Percentiles rank a stretch among this genome's conserved stretches.
phyloP scores from a whole-genome alignment of 2,113 vertebrate species.

The Clarias macrocephalus region DNA sequence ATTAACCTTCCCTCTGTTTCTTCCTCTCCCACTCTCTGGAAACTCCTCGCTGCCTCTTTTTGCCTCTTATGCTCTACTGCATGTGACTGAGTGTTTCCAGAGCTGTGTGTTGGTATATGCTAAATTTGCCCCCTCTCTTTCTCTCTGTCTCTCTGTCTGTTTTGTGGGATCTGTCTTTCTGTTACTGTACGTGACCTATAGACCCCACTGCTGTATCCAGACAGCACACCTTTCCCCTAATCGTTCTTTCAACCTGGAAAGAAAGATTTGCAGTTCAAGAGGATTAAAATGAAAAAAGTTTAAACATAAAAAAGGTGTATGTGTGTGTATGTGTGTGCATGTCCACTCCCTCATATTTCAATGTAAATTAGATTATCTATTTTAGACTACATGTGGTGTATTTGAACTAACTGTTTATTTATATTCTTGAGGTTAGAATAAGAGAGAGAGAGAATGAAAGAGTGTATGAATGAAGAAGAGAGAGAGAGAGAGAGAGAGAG shows the following conservation, averaged over 20 bases:
- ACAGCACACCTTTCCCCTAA: conserved; percentile 72
- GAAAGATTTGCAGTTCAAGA: conserved; percentile 48
- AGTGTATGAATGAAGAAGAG: conserved; percentile 50
- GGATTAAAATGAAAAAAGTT: conserved; percentile 69
- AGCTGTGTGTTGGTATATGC: conserved; percentile 54
- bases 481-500: conserved; percentile 39
- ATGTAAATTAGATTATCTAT: conserved; percentile 21
- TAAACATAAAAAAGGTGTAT: conserved; percentile 30
- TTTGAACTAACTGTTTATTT: conserved; percentile 32
- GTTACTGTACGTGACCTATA: conserved; percentile 69
- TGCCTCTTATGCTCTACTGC: conserved; percentile 68
- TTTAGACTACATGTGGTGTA: conserved; percentile 16
- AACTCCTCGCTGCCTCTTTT: conserved; percentile 67
- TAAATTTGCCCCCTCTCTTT: conserved; percentile 53
- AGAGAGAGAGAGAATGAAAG: conserved; percentile 25
- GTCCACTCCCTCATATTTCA: conserved; percentile 5
- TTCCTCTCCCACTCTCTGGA: conserved; percentile 61
- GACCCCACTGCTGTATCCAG: conserved; percentile 64
- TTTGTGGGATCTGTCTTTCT: conserved; percentile 52
- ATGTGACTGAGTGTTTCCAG: conserved; percentile 77
- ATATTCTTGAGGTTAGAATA: conserved; percentile 23
- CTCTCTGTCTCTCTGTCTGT: conserved; percentile 19
- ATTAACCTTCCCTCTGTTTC: conserved; percentile 38
- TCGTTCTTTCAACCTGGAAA: conserved; percentile 75
- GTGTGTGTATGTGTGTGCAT: conserved; percentile 27